A percentile compares a stretch with the other conserved stretches of the same genome.
Conservation (phyloP, 2,113 vertebrate species). For the Centrocercus urophasianus region DNA sequence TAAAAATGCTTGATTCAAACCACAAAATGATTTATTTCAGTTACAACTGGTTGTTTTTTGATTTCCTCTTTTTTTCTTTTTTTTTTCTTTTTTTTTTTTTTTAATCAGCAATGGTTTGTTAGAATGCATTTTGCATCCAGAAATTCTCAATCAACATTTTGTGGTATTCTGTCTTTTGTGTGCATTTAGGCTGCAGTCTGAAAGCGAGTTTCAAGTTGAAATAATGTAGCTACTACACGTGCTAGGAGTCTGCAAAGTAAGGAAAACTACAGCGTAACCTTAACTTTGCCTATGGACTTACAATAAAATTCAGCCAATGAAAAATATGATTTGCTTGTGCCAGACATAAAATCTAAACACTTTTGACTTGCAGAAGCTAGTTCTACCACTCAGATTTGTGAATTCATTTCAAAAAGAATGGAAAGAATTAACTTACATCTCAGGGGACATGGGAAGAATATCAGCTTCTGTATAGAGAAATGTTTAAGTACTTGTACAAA, state of each 20-base stretch:
- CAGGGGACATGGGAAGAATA: background rate
- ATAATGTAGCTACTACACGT: background rate
- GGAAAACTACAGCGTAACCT: background rate
- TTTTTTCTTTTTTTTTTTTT: background rate
- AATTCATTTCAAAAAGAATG: background rate
- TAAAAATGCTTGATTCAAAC: slow-evolving; percentile 42
- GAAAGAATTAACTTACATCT: background rate
- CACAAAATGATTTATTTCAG: slow-evolving; percentile 41
- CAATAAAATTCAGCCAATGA: background rate
- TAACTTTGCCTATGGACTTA: background rate
- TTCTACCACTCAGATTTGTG: background rate
- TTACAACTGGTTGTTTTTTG: background rate
- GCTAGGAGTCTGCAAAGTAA: background rate
- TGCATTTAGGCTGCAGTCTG: background rate
- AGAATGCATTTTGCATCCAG: background rate
- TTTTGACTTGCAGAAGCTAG: background rate
- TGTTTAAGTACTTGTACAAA: background rate
- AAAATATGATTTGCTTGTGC: background rate
- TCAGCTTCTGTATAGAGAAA: background rate
- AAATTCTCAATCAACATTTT: slow-evolving; percentile 45
- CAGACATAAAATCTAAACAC: background rate
- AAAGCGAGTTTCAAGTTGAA: slow-evolving; percentile 20
- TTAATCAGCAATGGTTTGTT: background rate
- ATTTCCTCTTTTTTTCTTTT: background rate
- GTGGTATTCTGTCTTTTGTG: background rate